Percentiles rank a stretch among this genome's conserved stretches.
These are phyloP conservation scores for Ceratina australensis DNA, from an alignment of 1,140 invertebrate species.

Conservation along the genomic window DNA sequence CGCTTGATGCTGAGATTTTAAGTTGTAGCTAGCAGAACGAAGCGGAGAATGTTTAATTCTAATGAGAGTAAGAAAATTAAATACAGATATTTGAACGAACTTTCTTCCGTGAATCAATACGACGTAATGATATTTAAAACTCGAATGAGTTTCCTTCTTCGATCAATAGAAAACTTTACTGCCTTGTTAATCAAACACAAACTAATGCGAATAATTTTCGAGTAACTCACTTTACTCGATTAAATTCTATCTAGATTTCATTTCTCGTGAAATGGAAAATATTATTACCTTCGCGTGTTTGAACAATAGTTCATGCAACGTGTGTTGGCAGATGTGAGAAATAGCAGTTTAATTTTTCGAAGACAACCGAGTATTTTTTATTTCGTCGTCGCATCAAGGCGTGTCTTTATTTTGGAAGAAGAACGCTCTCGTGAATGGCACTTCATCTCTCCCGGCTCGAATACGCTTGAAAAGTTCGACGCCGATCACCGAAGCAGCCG, in stretches of 20 bases:
- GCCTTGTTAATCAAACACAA: slow-evolving; percentile 3
- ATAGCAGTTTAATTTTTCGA: neutral
- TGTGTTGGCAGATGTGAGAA: too few species aligned
- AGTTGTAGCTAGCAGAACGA: neutral
- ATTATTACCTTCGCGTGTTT: too few species aligned
- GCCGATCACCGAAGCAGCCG: slow-evolving; percentile 39
- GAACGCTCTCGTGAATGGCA: slow-evolving; percentile 25
- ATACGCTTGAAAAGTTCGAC: slow-evolving; percentile 50
- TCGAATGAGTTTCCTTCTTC: too few species aligned
- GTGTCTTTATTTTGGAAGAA: slow-evolving; percentile 17
- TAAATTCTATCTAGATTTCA: slow-evolving; percentile 23
- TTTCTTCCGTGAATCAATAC: neutral
- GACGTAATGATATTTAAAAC: slow-evolving; percentile 9
- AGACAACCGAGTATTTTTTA: neutral
- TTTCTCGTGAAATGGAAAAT: neutral
- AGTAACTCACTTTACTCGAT: neutral
- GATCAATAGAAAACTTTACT: neutral
- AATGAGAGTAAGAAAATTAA: too few species aligned
- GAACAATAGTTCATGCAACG: too few species aligned
- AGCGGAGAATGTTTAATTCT: neutral
- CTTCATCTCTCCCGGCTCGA: slow-evolving; percentile 32
- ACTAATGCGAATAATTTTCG: neutral
- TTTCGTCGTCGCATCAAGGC: neutral
- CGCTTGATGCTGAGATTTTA: neutral
- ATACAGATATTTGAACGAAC: neutral